These are phyloP conservation scores for Leptogaster cylindrica DNA, from an alignment of 2,888 invertebrate genomes.

Conservation along the genomic window DNA sequence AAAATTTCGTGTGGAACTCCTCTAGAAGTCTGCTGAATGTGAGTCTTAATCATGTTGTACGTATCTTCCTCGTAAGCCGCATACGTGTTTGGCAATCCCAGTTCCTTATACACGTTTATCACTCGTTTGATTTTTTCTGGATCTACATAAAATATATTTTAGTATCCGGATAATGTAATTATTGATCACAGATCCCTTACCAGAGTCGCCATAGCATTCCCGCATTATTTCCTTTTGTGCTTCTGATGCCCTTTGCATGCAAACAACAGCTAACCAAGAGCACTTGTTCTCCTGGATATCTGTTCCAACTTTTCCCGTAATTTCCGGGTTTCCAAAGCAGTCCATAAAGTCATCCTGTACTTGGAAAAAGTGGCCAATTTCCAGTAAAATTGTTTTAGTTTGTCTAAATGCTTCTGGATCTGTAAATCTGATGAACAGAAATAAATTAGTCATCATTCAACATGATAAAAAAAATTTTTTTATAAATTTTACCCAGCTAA, in stretches of 20 bases:
- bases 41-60: conserved; percentile 79
- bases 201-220: conserved; percentile 75
- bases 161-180: background rate
- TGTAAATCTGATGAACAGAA: conserved; percentile 62
- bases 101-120: conserved; percentile 77
- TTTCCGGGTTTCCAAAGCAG: conserved; percentile 84
- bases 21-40: conserved; percentile 83
- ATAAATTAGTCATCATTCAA: background rate
- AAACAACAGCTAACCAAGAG: conserved; percentile 91
- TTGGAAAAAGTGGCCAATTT: conserved; percentile 96
- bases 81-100: conserved; percentile 78
- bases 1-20: conserved; percentile 83
- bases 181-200: conserved; percentile 49
- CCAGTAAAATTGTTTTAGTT: conserved; percentile 82
- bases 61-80: conserved; percentile 83
- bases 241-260: conserved; percentile 77
- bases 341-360: conserved; percentile 79
- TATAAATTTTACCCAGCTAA: conserved; percentile 69
- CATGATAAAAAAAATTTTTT: too few species aligned
- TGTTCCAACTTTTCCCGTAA: conserved; percentile 88
- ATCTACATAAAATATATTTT: conserved; percentile 59
- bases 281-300: conserved; percentile 97
- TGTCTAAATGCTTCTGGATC: conserved; percentile 83
- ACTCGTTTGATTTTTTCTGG: conserved; percentile 71
- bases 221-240: conserved; percentile 75